Percentiles rank a stretch among this genome's conserved stretches.
Evolutionary conservation across 1,140 invertebrate species (phyloP).

Genomic region (Zaprionus vittiger): DNA sequence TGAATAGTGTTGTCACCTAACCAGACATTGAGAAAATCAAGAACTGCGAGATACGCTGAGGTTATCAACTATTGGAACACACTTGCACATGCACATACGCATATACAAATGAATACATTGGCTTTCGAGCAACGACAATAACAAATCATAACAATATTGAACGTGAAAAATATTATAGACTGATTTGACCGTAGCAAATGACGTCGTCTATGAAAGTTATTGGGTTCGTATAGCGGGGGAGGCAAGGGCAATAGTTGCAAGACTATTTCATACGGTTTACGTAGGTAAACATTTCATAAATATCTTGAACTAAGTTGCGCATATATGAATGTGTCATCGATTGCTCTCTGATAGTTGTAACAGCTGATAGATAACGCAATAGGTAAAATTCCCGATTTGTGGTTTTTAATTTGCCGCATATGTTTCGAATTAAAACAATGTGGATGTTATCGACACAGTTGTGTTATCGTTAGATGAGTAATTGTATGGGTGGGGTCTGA

Average conservation of each 20-base stretch:
- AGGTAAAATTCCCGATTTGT: background rate
- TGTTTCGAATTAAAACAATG: slow-evolving; percentile 45
- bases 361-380: slow-evolving; percentile 26
- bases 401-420: slow-evolving; percentile 58
- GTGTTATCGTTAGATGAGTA: slow-evolving; percentile 19
- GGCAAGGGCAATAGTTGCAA: slow-evolving; percentile 1
- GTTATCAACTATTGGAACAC: slow-evolving; percentile 59
- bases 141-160: slow-evolving; percentile 54
- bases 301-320: background rate
- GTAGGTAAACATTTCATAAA: slow-evolving; percentile 21
- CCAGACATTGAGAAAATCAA: slow-evolving; percentile 29
- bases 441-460: slow-evolving; percentile 13
- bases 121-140: slow-evolving; percentile 40
- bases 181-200: slow-evolving; percentile 64
- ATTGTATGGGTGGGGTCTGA: slow-evolving; percentile 6
- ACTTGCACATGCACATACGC: background rate
- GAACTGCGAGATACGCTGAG: slow-evolving; percentile 39
- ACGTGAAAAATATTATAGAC: slow-evolving; percentile 40
- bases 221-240: background rate
- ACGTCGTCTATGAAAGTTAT: slow-evolving; percentile 30
- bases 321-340: slow-evolving; percentile 31
- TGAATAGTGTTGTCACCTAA: slow-evolving; percentile 55
- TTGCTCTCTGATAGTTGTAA: slow-evolving; percentile 15
- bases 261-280: slow-evolving; percentile 28
- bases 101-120: background rate